phyloP scores from a whole-genome alignment of 2,113 vertebrate genomes.

The Ctenodactylus gundi region DNA sequence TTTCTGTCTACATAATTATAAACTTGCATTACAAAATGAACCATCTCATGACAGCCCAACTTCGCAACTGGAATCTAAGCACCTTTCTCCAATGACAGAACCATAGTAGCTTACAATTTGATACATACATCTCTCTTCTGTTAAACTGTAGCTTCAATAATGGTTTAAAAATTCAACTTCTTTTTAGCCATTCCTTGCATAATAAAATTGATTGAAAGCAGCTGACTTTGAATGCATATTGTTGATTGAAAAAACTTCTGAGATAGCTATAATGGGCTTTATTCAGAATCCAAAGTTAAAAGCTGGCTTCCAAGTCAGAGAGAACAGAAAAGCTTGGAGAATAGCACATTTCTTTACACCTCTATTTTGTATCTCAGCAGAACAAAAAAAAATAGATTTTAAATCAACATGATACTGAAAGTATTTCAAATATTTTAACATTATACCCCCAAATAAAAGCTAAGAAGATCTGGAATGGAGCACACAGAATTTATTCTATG shows the following conservation, averaged over 20 bases:
- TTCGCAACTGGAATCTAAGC: background rate
- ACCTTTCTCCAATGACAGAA: background rate
- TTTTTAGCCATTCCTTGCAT: background rate
- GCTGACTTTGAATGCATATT: background rate
- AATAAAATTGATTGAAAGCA: slow-evolving; percentile 20
- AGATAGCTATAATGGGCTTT: background rate
- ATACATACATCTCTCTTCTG: background rate
- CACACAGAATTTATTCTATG: background rate
- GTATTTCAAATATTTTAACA: slow-evolving; percentile 18
- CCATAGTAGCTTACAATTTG: background rate
- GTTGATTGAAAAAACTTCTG: background rate
- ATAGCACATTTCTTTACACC: background rate
- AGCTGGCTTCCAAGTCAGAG: background rate
- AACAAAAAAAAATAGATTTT: background rate
- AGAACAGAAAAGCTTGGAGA: background rate
- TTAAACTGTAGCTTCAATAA: background rate
- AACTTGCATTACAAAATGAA: background rate
- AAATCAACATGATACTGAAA: slow-evolving; percentile 4
- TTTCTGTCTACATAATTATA: background rate
- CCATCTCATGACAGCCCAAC: background rate
- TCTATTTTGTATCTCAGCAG: background rate
- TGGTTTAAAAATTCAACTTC: slow-evolving; percentile 13
- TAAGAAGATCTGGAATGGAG: background rate
- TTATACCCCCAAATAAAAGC: slow-evolving; percentile 21
- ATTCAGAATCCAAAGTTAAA: background rate